Percentiles rank a stretch among this genome's conserved stretches.
phyloP scores from a whole-genome alignment of 2,797 vertebrate species.

The Heterohyrax brucei region DNA sequence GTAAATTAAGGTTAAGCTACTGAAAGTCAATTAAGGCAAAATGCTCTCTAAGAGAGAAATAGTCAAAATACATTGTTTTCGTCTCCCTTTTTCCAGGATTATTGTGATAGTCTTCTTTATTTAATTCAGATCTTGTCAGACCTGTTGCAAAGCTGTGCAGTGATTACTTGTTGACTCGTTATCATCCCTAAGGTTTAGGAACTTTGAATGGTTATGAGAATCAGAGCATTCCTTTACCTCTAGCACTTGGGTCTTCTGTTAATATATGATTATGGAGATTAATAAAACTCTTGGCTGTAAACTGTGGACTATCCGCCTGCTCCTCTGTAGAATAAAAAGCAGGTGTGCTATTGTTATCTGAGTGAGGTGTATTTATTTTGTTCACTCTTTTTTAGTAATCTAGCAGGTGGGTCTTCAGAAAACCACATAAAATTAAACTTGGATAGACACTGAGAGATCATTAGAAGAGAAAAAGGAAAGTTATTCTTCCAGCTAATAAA shows the following conservation, averaged over 20 bases:
- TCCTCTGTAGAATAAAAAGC: neutral
- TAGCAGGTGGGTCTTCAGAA: neutral
- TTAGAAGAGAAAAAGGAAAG: neutral
- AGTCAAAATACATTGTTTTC: conserved; percentile 71
- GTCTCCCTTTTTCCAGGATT: conserved; percentile 44
- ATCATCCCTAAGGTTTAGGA: conserved; percentile 65
- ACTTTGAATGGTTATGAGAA: conserved; percentile 60
- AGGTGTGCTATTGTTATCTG: neutral
- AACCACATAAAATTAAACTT: neutral
- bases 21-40: conserved; percentile 78
- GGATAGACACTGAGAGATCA: neutral
- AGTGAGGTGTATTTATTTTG: neutral
- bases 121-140: conserved; percentile 38
- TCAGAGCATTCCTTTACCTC: conserved; percentile 64
- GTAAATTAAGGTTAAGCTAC: conserved; percentile 82
- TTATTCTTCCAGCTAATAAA: neutral
- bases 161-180: conserved; percentile 58
- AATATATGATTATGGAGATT: conserved; percentile 71
- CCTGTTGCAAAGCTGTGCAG: neutral
- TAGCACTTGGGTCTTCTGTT: conserved; percentile 65
- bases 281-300: neutral
- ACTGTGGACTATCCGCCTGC: neutral
- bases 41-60: conserved; percentile 65
- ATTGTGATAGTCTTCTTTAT: conserved; percentile 32
- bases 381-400: neutral